A percentile compares a stretch with the other conserved stretches of the same genome.
phyloP scores from a whole-genome alignment of 1,140 invertebrate genomes.

The Zaprionus africanus region DNA sequence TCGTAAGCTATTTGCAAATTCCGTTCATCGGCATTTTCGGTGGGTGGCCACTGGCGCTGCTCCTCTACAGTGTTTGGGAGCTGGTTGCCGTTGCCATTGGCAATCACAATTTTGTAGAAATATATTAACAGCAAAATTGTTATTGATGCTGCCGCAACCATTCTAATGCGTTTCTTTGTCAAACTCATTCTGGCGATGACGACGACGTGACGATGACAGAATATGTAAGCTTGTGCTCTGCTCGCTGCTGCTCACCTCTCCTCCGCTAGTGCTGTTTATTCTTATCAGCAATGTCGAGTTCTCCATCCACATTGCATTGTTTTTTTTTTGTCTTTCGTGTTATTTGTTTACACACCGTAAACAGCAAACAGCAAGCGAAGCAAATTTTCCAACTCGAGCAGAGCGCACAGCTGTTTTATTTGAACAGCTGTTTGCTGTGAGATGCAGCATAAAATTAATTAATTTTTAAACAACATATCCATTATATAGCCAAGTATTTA shows the following conservation, averaged over 20 bases:
- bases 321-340: conserved; percentile 15
- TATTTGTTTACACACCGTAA: conserved; percentile 37
- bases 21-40: conserved; percentile 52
- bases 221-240: conserved; percentile 9
- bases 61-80: conserved; percentile 31
- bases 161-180: conserved; percentile 73
- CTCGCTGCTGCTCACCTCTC: conserved; percentile 14
- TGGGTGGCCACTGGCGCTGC: conserved; percentile 59
- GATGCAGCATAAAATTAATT: neutral
- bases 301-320: conserved; percentile 50
- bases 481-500: neutral
- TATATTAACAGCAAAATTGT: conserved; percentile 51
- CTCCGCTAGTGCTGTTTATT: conserved; percentile 29
- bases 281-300: conserved; percentile 43
- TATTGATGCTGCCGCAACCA: conserved; percentile 43
- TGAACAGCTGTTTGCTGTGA: conserved; percentile 9
- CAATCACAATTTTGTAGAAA: conserved; percentile 47
- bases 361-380: conserved; percentile 16
- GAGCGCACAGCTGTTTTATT: conserved; percentile 34
- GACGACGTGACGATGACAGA: conserved; percentile 21
- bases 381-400: conserved; percentile 28
- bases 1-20: conserved; percentile 63
- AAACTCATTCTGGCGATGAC: conserved; percentile 51
- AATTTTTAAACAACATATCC: neutral
- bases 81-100: conserved; percentile 1